These are phyloP conservation scores for Setophaga coronata DNA, from an alignment of 2,113 vertebrate genomes.

Conservation along the genomic window DNA sequence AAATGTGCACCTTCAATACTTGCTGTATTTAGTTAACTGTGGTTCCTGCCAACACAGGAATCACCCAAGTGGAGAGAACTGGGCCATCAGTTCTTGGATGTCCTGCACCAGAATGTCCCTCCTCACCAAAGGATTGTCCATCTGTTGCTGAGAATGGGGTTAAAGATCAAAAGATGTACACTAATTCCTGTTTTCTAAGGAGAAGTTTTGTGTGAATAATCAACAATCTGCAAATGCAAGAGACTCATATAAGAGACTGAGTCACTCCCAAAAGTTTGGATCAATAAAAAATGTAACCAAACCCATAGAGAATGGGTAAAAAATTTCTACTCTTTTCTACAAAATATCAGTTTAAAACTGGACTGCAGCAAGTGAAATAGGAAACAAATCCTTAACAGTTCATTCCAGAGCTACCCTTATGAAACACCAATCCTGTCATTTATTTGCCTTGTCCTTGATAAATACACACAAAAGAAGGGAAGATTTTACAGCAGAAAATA, in stretches of 20 bases:
- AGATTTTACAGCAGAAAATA: constrained; percentile 27
- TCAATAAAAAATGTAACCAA: neutral
- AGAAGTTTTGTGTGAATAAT: neutral
- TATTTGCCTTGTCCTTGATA: constrained; percentile 27
- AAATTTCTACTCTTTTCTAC: neutral
- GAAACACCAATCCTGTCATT: neutral
- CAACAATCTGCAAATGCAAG: neutral
- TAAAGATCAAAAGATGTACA: neutral
- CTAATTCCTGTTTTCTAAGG: neutral
- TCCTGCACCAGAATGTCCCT: neutral
- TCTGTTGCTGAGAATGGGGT: neutral
- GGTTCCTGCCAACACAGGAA: neutral
- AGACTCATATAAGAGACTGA: neutral
- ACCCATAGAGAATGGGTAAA: neutral
- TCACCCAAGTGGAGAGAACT: neutral
- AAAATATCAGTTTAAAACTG: neutral
- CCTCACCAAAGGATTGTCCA: neutral
- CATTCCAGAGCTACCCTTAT: neutral
- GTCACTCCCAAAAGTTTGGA: neutral
- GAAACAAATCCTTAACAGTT: neutral
- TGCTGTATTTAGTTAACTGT: neutral
- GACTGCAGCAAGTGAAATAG: neutral
- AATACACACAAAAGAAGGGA: neutral
- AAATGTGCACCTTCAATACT: neutral
- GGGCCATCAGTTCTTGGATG: neutral